phyloP scores from a whole-genome alignment of 2,113 vertebrate species.

The Poeciliopsis turrubarensis region DNA sequence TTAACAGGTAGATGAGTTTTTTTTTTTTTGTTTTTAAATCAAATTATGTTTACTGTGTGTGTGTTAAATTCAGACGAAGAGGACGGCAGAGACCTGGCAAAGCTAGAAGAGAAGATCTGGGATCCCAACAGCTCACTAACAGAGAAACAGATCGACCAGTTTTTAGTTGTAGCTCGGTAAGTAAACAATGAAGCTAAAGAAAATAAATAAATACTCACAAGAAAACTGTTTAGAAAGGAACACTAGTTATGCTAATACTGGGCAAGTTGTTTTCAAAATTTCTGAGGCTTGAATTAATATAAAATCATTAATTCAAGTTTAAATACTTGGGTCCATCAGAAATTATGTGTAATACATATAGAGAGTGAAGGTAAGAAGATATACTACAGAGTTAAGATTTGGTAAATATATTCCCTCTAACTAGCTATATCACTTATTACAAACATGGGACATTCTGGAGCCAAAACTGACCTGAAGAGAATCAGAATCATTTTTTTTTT shows the following conservation, averaged over 20 bases:
- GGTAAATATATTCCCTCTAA: background rate
- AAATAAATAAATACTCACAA: background rate
- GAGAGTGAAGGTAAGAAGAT: too few species aligned
- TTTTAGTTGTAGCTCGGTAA: conserved; percentile 98
- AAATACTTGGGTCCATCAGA: too few species aligned
- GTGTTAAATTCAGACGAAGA: conserved; percentile 82
- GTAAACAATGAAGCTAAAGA: conserved; percentile 30
- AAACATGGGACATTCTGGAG: background rate
- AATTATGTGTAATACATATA: too few species aligned
- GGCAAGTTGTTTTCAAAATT: too few species aligned
- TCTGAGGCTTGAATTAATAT: too few species aligned
- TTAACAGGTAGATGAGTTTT: too few species aligned
- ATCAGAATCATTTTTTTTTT: background rate
- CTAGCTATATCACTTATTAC: background rate
- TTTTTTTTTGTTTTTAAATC: too few species aligned
- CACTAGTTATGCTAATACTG: background rate
- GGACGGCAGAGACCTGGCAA: conserved; percentile 89
- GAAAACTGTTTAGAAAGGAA: background rate
- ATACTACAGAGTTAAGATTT: too few species aligned
- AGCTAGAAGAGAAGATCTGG: conserved; percentile 95
- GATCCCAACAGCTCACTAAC: conserved; percentile 89
- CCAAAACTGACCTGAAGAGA: background rate
- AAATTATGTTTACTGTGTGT: conserved; percentile 5
- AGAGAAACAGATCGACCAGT: conserved; percentile 98
- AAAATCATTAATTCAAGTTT: too few species aligned